phyloP scores from a whole-genome alignment of 2,113 vertebrate species.

The Ranitomeya imitator region DNA sequence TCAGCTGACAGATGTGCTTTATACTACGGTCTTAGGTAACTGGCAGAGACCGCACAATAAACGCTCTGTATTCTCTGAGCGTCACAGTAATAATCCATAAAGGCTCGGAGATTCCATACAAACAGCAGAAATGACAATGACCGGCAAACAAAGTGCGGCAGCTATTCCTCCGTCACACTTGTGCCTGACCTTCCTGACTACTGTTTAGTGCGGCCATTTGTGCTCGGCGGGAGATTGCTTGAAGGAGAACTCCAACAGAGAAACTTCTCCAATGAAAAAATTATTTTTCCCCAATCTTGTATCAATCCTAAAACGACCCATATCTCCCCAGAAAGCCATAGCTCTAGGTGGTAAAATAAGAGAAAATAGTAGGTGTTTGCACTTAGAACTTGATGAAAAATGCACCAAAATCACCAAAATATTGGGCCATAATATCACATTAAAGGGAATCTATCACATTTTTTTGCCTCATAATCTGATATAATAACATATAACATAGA shows the following conservation, averaged over 20 bases:
- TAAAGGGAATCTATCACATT: too few relatives aligned
- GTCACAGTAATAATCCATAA: slow-evolving; percentile 18
- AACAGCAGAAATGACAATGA: background rate
- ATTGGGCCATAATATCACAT: too few relatives aligned
- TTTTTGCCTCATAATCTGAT: too few relatives aligned
- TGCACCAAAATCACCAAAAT: too few relatives aligned
- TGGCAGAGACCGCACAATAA: background rate
- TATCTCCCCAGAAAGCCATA: too few relatives aligned
- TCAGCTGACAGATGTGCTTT: background rate
- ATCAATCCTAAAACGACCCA: too few relatives aligned
- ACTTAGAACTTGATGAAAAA: too few relatives aligned
- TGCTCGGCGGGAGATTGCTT: background rate
- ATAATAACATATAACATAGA: too few relatives aligned
- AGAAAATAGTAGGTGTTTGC: too few relatives aligned
- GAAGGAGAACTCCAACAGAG: background rate
- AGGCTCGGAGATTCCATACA: background rate
- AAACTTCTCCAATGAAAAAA: too few relatives aligned
- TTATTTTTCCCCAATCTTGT: too few relatives aligned
- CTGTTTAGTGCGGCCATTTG: background rate
- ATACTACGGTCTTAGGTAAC: background rate
- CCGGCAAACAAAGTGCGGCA: background rate
- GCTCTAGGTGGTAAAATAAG: too few relatives aligned
- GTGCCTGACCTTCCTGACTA: background rate
- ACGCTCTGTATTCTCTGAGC: background rate
- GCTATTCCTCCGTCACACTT: background rate